Conservation (phyloP, 2,797 vertebrate species). For the Acrossocheilus wenchowensis region DNA sequence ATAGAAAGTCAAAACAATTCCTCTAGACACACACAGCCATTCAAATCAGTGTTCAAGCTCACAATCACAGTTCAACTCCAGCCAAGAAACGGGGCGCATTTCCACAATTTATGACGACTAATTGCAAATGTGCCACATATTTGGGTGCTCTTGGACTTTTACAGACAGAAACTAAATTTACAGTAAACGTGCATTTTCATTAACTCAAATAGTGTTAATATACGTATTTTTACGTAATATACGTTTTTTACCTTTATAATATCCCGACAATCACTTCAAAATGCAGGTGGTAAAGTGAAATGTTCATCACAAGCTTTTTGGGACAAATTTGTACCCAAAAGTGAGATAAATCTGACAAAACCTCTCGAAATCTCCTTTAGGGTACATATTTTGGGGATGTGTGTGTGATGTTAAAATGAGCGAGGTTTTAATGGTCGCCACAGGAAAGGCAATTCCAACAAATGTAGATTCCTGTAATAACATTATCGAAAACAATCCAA, state of each 20-base stretch:
- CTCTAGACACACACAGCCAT: constrained; percentile 38
- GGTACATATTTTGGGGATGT: background rate
- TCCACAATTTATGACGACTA: background rate
- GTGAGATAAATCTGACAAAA: background rate
- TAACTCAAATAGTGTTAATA: too few relatives aligned
- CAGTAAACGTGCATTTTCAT: too few relatives aligned
- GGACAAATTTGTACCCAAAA: background rate
- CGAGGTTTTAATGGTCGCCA: background rate
- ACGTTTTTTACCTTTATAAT: background rate
- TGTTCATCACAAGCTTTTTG: background rate
- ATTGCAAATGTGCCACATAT: background rate
- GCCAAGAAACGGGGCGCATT: background rate
- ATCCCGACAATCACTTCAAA: background rate
- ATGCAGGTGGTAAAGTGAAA: background rate
- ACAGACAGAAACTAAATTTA: background rate
- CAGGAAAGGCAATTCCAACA: background rate
- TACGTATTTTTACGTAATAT: too few relatives aligned
- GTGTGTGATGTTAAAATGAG: background rate
- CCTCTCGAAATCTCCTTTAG: background rate
- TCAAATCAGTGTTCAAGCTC: constrained; percentile 37
- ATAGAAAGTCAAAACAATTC: constrained; percentile 35
- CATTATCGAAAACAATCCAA: background rate
- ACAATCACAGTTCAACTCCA: constrained; percentile 16
- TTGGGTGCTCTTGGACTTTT: background rate
- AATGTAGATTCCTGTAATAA: constrained; percentile 12